Evolutionary conservation across 2,888 invertebrate genomes (phyloP), one percentile per base, ranked within the genome.

Genomic region (Cantharis lateralis): DNA sequence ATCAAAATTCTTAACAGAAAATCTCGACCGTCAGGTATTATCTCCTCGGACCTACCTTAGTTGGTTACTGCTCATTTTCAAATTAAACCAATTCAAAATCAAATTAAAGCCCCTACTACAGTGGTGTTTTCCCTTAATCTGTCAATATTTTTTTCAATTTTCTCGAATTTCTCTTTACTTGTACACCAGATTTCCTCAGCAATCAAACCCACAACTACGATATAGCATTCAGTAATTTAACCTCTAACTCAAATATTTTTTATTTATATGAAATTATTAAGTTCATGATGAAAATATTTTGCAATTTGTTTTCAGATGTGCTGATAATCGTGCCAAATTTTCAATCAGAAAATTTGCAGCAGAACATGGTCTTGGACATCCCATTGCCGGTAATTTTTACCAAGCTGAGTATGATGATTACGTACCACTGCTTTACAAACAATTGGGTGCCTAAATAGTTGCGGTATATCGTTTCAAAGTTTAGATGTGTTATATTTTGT

Each of bases 321-420:
- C 48, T 81, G 64, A 82, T 75, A 76, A 82, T 81, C 80, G 81
- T 81, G 91, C 89, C 68, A 90, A 91, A 81, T 92, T 92, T 84
- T 91, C 91, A 0, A 89, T 85, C 11, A 80, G 81, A 73, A 91
- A 91, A 81, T 92, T 93, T 82, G 90, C 91, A 0, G 87, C 90
- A 71, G 90, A 92, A 79, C 91, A 89, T 82, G 89, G 91, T 81
- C 85, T 93, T 76, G 92, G 92, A 10, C 85, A 88, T 4, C 92
- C 93, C 0, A 85, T 93, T 26, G 92, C 92, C 81, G 93, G 92
- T 15, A 93, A 92, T 82, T 93, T 91, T 84, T 91, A 90, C 85
- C 85, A 89, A 64, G 92, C 91, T 3, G 87, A 92, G 85, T 93
- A 90, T 84, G 92, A 93, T 82, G 90, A 91, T 78, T 92, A 91